These are phyloP conservation scores for Anguilla rostrata DNA, from an alignment of 2,113 vertebrate species.

Conservation along the genomic window DNA sequence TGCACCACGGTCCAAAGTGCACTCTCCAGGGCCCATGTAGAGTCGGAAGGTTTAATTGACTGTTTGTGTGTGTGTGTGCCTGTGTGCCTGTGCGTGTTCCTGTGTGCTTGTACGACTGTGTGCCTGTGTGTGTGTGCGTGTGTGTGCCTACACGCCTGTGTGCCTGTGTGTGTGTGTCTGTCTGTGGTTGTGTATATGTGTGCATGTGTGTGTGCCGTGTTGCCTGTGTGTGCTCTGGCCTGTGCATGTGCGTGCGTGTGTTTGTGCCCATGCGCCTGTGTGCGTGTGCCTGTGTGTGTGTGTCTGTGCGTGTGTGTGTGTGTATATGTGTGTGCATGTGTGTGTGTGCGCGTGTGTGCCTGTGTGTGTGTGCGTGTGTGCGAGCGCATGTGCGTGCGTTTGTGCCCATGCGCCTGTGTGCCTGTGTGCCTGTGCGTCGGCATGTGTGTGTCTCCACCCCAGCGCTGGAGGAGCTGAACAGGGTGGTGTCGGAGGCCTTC, in stretches of 20 bases:
- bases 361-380: too few species aligned
- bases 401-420: too few species aligned
- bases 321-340: not conserved
- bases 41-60: too few species aligned
- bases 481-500: conserved; percentile 82
- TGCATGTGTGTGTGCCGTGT: not conserved
- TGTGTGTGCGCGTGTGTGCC: not conserved
- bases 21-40: too few species aligned
- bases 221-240: too few species aligned
- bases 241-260: too few species aligned
- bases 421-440: not conserved
- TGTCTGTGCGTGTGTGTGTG: not conserved
- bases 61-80: not conserved
- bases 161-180: not conserved
- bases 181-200: not conserved
- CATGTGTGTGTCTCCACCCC: conserved; percentile 17
- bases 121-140: too few species aligned
- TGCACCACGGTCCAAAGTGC: too few species aligned
- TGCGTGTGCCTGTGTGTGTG: not conserved
- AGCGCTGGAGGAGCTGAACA: conserved; percentile 84
- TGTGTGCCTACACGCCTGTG: not conserved
- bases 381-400: too few species aligned
- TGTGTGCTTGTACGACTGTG: too few species aligned
- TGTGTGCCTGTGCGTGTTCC: too few species aligned
- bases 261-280: too few species aligned